Conservation (phyloP, 2,797 vertebrate genomes). For the Kryptopterus vitreolus region DNA sequence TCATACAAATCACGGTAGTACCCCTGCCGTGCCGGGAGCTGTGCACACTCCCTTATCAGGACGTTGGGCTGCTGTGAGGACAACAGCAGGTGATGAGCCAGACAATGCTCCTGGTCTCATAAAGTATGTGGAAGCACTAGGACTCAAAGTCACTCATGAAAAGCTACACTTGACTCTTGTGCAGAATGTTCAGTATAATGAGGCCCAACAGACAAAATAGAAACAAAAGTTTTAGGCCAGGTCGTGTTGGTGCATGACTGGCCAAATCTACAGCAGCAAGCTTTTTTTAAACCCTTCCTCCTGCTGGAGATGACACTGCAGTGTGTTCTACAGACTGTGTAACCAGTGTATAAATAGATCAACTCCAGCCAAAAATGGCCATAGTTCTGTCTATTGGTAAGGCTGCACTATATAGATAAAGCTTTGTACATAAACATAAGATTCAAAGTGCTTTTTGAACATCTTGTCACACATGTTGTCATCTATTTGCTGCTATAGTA, state of each 20-base stretch:
- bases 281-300: background rate
- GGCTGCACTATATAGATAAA: background rate
- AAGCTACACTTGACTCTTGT: slow-evolving; percentile 3
- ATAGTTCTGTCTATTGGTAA: slow-evolving; percentile 1
- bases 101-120: slow-evolving; percentile 21
- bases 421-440: no score
- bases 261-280: slow-evolving; percentile 1
- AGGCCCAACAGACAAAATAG: background rate
- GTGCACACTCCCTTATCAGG: slow-evolving; percentile 18
- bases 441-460: no score
- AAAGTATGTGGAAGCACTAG: background rate
- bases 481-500: no score
- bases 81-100: slow-evolving; percentile 27
- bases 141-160: background rate
- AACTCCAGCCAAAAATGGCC: background rate
- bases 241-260: background rate
- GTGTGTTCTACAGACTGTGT: background rate
- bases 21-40: slow-evolving; percentile 1
- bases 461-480: no score
- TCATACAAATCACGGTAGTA: slow-evolving; percentile 12
- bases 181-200: slow-evolving; percentile 16
- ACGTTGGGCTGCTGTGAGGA: slow-evolving; percentile 9
- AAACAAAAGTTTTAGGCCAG: background rate
- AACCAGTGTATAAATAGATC: background rate
- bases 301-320: background rate